phyloP scores from a whole-genome alignment of 2,888 invertebrate genomes.

The Sminthurinus aureus region DNA sequence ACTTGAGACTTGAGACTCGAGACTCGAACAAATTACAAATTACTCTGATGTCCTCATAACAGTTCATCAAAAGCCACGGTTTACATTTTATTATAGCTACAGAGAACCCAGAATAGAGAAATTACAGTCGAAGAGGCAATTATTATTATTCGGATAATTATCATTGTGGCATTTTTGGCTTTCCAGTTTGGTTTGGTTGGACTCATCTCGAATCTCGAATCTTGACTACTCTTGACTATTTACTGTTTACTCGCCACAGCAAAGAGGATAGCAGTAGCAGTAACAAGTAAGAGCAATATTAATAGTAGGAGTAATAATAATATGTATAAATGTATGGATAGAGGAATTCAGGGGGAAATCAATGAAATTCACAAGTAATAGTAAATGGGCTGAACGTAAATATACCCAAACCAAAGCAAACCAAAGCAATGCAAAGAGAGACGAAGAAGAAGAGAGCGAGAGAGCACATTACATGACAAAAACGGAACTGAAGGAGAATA shows the following conservation, averaged over 20 bases:
- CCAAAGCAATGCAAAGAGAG: neutral
- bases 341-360: neutral
- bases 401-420: neutral
- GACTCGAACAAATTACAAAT: too few relatives aligned
- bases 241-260: too few relatives aligned
- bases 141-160: neutral
- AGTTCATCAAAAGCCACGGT: neutral
- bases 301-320: too few relatives aligned
- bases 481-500: conserved; percentile 45
- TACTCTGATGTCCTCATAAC: neutral
- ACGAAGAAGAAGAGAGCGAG: neutral
- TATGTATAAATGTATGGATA: neutral
- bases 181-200: neutral
- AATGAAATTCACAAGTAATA: neutral
- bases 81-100: neutral
- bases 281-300: too few relatives aligned
- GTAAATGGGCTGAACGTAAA: conserved; percentile 15
- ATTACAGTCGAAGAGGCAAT: neutral
- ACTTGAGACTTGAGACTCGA: neutral
- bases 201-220: too few relatives aligned
- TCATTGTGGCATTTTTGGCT: neutral
- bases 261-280: too few relatives aligned
- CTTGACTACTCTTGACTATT: too few relatives aligned
- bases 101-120: neutral
- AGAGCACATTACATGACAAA: conserved; percentile 4